Evolutionary conservation across 2,113 vertebrate species (phyloP), one percentile per base, ranked within the genome.

Genomic region (Lepus europaeus): DNA sequence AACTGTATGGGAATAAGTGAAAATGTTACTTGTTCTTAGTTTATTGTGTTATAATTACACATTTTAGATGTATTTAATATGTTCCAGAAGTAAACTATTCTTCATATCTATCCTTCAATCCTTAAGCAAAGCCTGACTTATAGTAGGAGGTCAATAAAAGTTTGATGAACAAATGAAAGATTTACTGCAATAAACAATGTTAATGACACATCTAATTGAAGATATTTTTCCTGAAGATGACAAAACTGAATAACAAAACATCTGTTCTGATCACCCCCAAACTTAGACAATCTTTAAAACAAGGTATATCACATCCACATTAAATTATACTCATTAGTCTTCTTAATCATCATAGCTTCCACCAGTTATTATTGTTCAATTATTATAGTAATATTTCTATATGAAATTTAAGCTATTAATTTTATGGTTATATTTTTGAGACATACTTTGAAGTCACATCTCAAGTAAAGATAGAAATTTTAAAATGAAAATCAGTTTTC

Each of bases 371-470:
- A 4, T n/a, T 73, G 59, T 59, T 61, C 25, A 61, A 80, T 79
- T 84, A 79, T 78, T 93, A 45, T 29, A 73, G n/a, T 49, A 66
- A 85, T 88, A 92, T 72, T 66, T 45, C 66, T 89, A 73, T 0
- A 53, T 68, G 64, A 68, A 45, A 80, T 85, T 66, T 66, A 92
- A 95, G 49, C 45, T 89, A 89, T 84, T 95, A 80, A 92, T 79
- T 84, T 25, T 61, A 85, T 19, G 10, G 39, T 56, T 89, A 95
- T 89, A 93, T 95, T 80, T 85, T 95, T 95, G 85, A 80, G 73
- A 49, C 33, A 79, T 72, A 89, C 92, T 79, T 85, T 79, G 29
- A 89, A 56, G 85, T 53, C n/a, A 77, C 53, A 17, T 70, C 89
- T 12, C 76, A 91, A 81, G 59, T 87, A 81, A 90, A 94, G 45